Percentiles rank a stretch among this genome's conserved stretches.
phyloP scores from a whole-genome alignment of 35 echinoderm and acorn worm genomes.

The Apostichopus japonicus region DNA sequence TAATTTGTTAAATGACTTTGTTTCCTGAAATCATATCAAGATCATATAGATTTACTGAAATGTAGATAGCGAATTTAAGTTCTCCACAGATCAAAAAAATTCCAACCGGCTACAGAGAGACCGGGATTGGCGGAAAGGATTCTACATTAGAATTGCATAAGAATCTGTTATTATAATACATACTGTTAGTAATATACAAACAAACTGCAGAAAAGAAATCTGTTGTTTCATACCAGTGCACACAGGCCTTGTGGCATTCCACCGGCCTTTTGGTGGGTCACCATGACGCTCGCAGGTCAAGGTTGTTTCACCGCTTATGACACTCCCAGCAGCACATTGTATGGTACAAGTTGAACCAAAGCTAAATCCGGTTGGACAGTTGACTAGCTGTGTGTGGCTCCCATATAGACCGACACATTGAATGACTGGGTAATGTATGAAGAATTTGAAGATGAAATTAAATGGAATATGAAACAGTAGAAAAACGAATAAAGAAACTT shows the following conservation, averaged over 20 bases:
- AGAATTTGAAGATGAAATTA: neutral
- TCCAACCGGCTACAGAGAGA: too few relatives aligned
- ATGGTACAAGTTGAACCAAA: slow-evolving; percentile 49
- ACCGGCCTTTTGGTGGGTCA: slow-evolving; percentile 6
- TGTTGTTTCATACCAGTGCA: neutral
- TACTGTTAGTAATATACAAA: too few relatives aligned
- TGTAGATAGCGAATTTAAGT: too few relatives aligned
- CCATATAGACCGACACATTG: slow-evolving; percentile 15
- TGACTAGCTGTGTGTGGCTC: slow-evolving; percentile 27
- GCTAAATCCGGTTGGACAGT: slow-evolving; percentile 18
- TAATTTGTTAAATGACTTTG: too few relatives aligned
- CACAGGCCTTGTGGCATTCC: slow-evolving; percentile 22
- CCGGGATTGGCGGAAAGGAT: too few relatives aligned
- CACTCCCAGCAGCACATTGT: slow-evolving; percentile 13
- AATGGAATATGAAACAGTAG: neutral
- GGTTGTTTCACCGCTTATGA: neutral
- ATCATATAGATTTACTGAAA: too few relatives aligned
- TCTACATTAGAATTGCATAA: too few relatives aligned
- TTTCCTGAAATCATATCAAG: too few relatives aligned
- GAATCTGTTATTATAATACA: too few relatives aligned
- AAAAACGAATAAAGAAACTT: neutral
- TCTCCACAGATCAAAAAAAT: too few relatives aligned
- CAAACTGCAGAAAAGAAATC: too few relatives aligned
- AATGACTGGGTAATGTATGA: slow-evolving; percentile 21
- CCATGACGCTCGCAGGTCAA: slow-evolving; percentile 18